Evolutionary conservation across 2,113 vertebrate species (phyloP), one percentile per base, ranked within the genome.

Genomic region (Festucalex cinctus): DNA sequence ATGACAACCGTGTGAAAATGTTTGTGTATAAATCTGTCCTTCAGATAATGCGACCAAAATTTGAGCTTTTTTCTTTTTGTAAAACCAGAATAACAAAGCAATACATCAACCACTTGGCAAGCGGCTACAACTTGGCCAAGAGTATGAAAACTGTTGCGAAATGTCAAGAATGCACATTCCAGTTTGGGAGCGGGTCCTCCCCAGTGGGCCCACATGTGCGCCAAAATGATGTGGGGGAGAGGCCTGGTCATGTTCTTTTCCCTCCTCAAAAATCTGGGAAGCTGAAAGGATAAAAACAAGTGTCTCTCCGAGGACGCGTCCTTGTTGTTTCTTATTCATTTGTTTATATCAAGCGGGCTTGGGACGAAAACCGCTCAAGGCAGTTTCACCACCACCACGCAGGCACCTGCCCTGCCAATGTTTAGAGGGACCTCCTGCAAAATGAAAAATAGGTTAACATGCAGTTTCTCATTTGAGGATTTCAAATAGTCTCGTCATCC

Each of bases 391-490:
- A 97, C 92, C 12, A 97, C 95, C 61, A 97, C 92, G 59, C 95
- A 97, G 5, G 95, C 93, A 57, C 96, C 96, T 53, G 96, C 97
- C 85, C 96, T 93, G 82, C 96, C 96, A n/a, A 97, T 94, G 80
- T 99, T 99, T 74, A 98, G 93, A 73, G 93, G 93, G 74, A 95
- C 94, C 91, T 98, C 97, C 96, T 98, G 71, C 61, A 90, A 65
- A 66, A 82, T 70, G 71, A 83, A 63, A 79, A 44, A 85, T 63
- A 85, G 75, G 85, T 86, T 86, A 88, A 72, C 86, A 70, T 49
- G 63, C 77, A 84, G 79, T 67, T 43, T 75, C 66, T 77, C 81
- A 74, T 80, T 53, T 53, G 19, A 78, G 71, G 13, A 58, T 71
- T 73, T 22, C 68, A 70, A 75, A 66, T 57, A 54, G 70, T 67